Evolutionary conservation across 2,113 vertebrate species (phyloP).

Genomic region (Anser cygnoides): DNA sequence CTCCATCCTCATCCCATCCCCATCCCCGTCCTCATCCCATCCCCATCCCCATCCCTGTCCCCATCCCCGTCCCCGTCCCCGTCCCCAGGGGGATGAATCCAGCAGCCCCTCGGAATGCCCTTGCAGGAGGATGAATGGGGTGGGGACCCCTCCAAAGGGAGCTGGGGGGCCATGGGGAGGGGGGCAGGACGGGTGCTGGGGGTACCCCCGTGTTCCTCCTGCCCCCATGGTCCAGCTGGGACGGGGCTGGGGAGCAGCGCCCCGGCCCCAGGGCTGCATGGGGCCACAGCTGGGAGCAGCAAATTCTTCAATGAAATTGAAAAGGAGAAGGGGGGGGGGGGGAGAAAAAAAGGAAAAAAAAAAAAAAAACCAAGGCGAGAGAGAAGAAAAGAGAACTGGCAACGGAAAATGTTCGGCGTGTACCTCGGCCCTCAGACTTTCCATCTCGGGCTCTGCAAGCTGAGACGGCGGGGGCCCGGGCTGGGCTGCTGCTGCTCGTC

Average conservation of each 20-base stretch:
- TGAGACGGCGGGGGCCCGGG: background rate
- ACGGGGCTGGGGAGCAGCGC: background rate
- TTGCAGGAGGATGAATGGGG: background rate
- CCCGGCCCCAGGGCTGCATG: rapidly evolving
- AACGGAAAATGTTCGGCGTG: constrained; percentile 34
- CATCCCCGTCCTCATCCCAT: background rate
- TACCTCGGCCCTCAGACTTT: constrained; percentile 45
- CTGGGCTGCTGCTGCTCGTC: background rate
- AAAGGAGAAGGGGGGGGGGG: background rate
- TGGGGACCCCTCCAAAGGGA: too few species aligned
- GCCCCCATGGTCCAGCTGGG: rapidly evolving
- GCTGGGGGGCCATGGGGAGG: background rate
- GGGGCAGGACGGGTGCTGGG: background rate
- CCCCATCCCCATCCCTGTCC: background rate
- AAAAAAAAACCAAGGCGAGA: background rate
- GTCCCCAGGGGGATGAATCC: background rate
- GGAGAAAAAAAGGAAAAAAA: rapidly evolving
- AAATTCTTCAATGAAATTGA: background rate
- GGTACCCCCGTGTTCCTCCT: background rate
- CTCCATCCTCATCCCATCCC: background rate
- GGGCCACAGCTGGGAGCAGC: rapidly evolving
- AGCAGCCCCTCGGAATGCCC: background rate
- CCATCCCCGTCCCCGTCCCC: background rate
- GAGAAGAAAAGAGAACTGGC: background rate
- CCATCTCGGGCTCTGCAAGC: background rate